Evolutionary conservation across 35 echinoderm and acorn worm genomes (phyloP).

Genomic region (Chiridota heheva): DNA sequence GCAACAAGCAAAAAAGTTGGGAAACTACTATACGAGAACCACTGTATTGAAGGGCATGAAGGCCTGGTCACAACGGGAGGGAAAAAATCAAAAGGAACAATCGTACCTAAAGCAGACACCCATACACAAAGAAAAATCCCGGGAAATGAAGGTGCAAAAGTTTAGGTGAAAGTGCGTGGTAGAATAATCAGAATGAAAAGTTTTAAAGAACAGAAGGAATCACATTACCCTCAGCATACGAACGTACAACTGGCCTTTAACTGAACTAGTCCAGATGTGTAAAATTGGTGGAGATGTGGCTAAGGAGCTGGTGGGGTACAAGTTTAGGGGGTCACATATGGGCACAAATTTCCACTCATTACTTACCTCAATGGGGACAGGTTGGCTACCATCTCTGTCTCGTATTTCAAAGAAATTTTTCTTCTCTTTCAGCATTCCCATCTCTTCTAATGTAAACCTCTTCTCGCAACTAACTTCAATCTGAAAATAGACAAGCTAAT

Average conservation of each 20-base stretch:
- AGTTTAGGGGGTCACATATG: background rate
- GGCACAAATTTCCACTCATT: background rate
- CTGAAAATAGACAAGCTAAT: conserved; percentile 20
- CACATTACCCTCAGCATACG: too few relatives aligned
- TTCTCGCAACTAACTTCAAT: conserved; percentile 55
- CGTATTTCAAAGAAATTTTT: conserved; percentile 75
- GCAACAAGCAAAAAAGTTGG: too few relatives aligned
- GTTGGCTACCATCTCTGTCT: conserved; percentile 91
- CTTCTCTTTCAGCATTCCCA: conserved; percentile 66
- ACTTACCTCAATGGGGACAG: conserved; percentile 68
- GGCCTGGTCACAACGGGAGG: too few relatives aligned
- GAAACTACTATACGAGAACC: too few relatives aligned
- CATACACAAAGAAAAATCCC: too few relatives aligned
- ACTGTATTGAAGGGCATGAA: too few relatives aligned
- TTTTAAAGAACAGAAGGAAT: background rate
- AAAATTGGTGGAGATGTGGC: background rate
- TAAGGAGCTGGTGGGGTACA: background rate
- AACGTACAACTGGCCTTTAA: background rate
- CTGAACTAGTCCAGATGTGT: background rate
- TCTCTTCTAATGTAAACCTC: conserved; percentile 29
- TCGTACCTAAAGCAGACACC: too few relatives aligned
- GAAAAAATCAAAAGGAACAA: too few relatives aligned
- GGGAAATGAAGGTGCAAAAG: too few relatives aligned
- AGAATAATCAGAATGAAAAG: background rate
- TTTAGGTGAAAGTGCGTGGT: too few relatives aligned